Base-by-base conservation (phyloP, 1,140 invertebrate species). In the Drosophila burlai region DNA sequence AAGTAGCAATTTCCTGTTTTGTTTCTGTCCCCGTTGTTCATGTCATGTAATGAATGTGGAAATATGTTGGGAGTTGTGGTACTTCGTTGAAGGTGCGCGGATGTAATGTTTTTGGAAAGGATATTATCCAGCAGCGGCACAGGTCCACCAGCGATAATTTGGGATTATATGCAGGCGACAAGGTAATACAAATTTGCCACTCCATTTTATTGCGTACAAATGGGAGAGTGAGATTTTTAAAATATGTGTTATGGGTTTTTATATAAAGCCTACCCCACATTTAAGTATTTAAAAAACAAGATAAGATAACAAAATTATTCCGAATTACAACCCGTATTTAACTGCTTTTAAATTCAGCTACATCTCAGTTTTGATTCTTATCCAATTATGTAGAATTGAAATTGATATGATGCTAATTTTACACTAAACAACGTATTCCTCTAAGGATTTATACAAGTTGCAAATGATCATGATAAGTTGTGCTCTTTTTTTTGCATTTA, bases 1-100 rank as follows among this genome's bases (percentile, higher is more conserved):
- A 89, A 87, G 83, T 87, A 89, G 80, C 83, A 87, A 87, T 89
- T 87, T 81, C 83, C 84, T 80, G 79, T 76, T 64, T 76, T 66
- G 65, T 67, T 62, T 61, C 61, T 60, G 47, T 65, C 63, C 45
- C 55, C 38, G 63, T 66, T 79, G 46, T 47, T 69, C 65, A 61
- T 57, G 62, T 40, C 79, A 63, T 65, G 72, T 80, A 68, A 80
- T 84, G 76, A 84, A 84, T 68, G 76, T 80, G 74, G 38, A 62
- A 84, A 83, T 76, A 69, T 76, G 73, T 46, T 74, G 64, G 21
- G 54, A 57, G 67, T 62, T 65, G 64, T 50, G 47, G 21, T 9
- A 18, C 36, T 54, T 21, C 29, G 62, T 18, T 18, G 31, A 49
- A 49, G 47, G 47, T 54, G 54, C 21, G 36, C 54, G 21, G 54